These are phyloP conservation scores for Heteropelma amictum DNA, from an alignment of 2,888 invertebrate species.

Conservation along the genomic window DNA sequence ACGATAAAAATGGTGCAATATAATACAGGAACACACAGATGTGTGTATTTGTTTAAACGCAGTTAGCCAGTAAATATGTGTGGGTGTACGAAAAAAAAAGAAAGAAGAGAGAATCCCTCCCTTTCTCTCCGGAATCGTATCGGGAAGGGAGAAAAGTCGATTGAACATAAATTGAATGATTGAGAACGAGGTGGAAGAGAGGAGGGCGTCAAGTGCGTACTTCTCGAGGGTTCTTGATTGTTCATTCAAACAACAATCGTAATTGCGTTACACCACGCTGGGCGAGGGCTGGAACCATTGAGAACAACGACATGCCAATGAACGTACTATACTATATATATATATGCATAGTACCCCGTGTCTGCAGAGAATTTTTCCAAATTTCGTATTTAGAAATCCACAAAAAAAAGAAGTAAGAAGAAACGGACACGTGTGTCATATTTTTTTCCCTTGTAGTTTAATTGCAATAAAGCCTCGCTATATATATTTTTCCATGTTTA, in stretches of 20 bases:
- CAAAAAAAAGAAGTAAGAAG: no score
- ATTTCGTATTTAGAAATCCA: no score
- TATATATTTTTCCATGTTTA: no score
- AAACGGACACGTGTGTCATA: no score
- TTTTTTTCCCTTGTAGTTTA: no score
- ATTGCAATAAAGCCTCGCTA: no score
- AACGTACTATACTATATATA: conserved; percentile 25
- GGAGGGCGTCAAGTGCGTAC: conserved; percentile 51
- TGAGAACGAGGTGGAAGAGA: conserved; percentile 63
- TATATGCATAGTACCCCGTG: not conserved
- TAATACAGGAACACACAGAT: not conserved
- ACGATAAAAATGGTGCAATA: conserved; percentile 9
- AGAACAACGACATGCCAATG: conserved; percentile 45
- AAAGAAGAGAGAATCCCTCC: conserved; percentile 42
- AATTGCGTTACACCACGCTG: conserved; percentile 77
- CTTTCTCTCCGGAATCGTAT: conserved; percentile 16
- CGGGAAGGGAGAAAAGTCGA: conserved; percentile 70
- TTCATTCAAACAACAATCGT: conserved; percentile 79
- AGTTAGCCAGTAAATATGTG: conserved; percentile 25
- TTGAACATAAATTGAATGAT: conserved; percentile 78
- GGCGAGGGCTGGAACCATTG: conserved; percentile 41
- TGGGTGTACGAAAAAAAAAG: conserved; percentile 27
- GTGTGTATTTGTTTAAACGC: not conserved
- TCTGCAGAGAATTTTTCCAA: no score
- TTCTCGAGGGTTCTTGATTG: conserved; percentile 78